These are phyloP conservation scores for Allacma fusca DNA, from an alignment of 2,888 invertebrate genomes.

Conservation along the genomic window DNA sequence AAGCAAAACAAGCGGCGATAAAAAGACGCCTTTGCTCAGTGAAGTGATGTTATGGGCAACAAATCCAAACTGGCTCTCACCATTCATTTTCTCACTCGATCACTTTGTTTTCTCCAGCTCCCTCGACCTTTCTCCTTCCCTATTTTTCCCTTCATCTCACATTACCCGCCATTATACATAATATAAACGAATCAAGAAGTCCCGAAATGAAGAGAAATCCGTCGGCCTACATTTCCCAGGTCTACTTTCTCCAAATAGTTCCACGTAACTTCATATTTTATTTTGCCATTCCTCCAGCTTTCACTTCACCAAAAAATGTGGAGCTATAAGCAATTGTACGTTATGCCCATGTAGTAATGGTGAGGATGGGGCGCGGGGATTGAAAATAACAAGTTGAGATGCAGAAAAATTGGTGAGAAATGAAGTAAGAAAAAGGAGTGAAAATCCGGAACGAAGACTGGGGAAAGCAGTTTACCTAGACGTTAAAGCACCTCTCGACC, in stretches of 20 bases:
- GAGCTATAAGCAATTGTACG: too few relatives aligned
- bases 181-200: too few relatives aligned
- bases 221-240: too few relatives aligned
- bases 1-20: too few relatives aligned
- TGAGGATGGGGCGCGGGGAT: neutral
- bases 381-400: neutral
- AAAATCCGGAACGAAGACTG: neutral
- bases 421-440: neutral
- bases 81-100: conserved; percentile 28
- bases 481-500: neutral
- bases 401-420: neutral
- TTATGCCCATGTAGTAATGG: neutral
- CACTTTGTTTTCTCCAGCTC: conserved; percentile 31
- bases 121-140: neutral
- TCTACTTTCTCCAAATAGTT: too few relatives aligned
- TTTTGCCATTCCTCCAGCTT: too few relatives aligned
- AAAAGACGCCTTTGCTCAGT: too few relatives aligned
- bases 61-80: neutral
- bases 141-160: neutral
- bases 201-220: too few relatives aligned
- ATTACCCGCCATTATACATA: neutral
- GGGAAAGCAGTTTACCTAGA: neutral
- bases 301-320: too few relatives aligned
- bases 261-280: neutral
- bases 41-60: too few relatives aligned